Base-by-base conservation (phyloP, 2,113 vertebrate genomes). In the Myotis yumanensis region DNA sequence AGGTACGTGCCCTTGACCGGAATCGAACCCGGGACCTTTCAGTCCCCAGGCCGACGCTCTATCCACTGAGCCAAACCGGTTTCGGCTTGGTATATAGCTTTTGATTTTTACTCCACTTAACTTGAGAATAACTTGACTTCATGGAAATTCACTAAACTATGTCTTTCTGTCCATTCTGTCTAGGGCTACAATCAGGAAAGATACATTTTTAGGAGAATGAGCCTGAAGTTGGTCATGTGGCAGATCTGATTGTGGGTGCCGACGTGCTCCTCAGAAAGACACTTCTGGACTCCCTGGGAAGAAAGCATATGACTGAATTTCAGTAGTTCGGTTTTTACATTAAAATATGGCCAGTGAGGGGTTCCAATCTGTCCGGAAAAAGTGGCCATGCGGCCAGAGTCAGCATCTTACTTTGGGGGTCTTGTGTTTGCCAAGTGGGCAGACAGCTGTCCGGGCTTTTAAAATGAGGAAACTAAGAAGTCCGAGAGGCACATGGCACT, bases 311-410 rank as follows among this genome's bases (percentile, higher is more conserved):
- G 95, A 96, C 93, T 90, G 86, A 95, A 95, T 97, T 97, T 97
- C 95, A 94, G 94, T 94, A 90, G 93, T 95, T 96, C 96, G 84
- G 88, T 96, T 97, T 97, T 96, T 96, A 94, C 97, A 96, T 94
- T 97, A 96, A 97, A 97, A 97, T 97, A 97, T 96, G 95, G 97
- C 93, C 86, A 96, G 91, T 96, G 92, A 97, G 95, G 96, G 95
- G 96, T 84, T 96, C 96, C 97, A 97, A 97, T 96, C 94, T 97
- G 97, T 97, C 92, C 93, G 96, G 86, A 86, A 96, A 95, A 97
- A 96, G 89, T 91, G 96, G 95, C 96, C 95, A 96, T 97, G 97
- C 90, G 71, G 96, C 86, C 96, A 93, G 96, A 97, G 96, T 97
- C 96, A 94, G 95, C 93, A 96, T 97, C 97, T 96, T 94, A 96